Percentiles rank a stretch among this genome's conserved stretches.
These are phyloP conservation scores for Chesias legatella DNA, from an alignment of 2,888 invertebrate genomes.

Conservation along the genomic window DNA sequence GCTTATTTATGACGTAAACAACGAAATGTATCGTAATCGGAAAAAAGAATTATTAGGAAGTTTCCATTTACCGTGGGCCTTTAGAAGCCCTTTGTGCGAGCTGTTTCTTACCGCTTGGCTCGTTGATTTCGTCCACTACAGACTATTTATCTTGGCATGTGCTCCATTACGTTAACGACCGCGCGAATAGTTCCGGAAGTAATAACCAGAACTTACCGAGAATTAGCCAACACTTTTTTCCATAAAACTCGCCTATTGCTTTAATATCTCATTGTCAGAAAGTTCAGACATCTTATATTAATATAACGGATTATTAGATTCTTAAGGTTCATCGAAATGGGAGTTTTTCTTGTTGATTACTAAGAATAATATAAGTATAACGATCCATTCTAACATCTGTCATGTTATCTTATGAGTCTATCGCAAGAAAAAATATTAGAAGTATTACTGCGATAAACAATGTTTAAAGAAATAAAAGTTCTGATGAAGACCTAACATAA, in stretches of 20 bases:
- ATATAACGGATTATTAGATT: constrained; percentile 17
- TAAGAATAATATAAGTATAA: constrained; percentile 13
- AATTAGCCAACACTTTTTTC: constrained; percentile 44
- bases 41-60: constrained; percentile 35
- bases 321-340: constrained; percentile 13
- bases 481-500: too few relatives aligned
- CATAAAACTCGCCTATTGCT: constrained; percentile 17
- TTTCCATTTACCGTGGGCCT: constrained; percentile 36
- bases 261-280: constrained; percentile 26
- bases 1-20: constrained; percentile 1
- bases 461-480: too few relatives aligned
- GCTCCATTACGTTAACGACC: constrained; percentile 68
- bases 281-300: constrained; percentile 16
- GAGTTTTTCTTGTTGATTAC: constrained; percentile 13
- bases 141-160: constrained; percentile 62
- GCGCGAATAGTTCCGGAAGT: constrained; percentile 59
- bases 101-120: constrained; percentile 47
- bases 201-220: constrained; percentile 45
- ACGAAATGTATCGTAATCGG: constrained; percentile 6
- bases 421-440: too few relatives aligned
- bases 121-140: constrained; percentile 54
- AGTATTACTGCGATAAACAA: too few relatives aligned
- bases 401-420: constrained; percentile 14
- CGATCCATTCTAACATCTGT: constrained; percentile 18
- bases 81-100: constrained; percentile 39